A percentile compares a stretch with the other conserved stretches of the same genome.
These are phyloP conservation scores for Philypnodon macrostomus DNA, from an alignment of 2,797 vertebrate genomes.

Conservation along the genomic window DNA sequence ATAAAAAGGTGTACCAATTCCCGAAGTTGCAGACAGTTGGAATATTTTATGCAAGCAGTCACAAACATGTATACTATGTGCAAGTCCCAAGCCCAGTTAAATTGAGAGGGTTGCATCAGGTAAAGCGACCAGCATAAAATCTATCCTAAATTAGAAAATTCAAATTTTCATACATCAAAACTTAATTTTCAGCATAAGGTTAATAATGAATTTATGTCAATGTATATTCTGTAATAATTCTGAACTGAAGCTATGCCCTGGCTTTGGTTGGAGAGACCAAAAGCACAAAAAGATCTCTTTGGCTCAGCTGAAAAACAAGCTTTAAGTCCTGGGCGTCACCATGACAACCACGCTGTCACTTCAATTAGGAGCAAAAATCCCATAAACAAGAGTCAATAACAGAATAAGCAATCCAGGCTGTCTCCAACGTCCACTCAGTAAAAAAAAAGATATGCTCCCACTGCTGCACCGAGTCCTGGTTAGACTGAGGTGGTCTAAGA, in stretches of 20 bases:
- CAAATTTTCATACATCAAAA: no score
- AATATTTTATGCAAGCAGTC: no score
- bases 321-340: slow-evolving; percentile 70
- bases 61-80: no score
- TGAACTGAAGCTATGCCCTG: slow-evolving; percentile 11
- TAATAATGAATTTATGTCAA: no score
- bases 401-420: slow-evolving; percentile 52
- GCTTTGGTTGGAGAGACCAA: slow-evolving; percentile 39
- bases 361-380: slow-evolving; percentile 70
- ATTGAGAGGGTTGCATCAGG: no score
- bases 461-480: background rate
- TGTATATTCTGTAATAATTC: no score
- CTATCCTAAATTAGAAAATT: no score
- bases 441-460: background rate
- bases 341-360: slow-evolving; percentile 72
- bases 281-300: slow-evolving; percentile 58
- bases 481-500: slow-evolving; percentile 24
- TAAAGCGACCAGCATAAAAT: no score
- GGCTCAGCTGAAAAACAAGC: slow-evolving; percentile 65
- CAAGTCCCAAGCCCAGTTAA: no score
- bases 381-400: slow-evolving; percentile 54
- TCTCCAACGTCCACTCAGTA: slow-evolving; percentile 12
- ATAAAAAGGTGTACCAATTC: no score
- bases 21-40: no score
- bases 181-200: no score